phyloP scores from a whole-genome alignment of 2,113 vertebrate genomes.

The Greenwoodochromis staneri region DNA sequence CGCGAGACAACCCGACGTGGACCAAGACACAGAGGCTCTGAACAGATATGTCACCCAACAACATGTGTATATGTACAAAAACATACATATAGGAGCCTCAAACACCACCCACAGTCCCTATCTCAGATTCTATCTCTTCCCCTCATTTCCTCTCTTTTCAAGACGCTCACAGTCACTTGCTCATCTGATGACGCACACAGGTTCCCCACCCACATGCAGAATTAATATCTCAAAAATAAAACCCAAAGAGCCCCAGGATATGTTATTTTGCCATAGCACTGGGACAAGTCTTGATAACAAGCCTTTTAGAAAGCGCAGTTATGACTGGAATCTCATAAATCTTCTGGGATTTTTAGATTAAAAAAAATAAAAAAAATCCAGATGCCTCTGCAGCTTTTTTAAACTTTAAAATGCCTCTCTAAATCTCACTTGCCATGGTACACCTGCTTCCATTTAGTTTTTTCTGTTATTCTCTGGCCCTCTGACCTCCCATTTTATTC shows the following conservation, averaged over 20 bases:
- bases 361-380: background rate
- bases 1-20: background rate
- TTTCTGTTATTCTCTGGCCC: background rate
- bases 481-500: background rate
- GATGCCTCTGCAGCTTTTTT: background rate
- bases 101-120: background rate
- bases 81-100: background rate
- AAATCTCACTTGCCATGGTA: background rate
- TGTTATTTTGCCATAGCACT: background rate
- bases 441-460: background rate
- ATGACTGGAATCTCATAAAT: background rate
- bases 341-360: background rate
- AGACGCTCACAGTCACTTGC: slow-evolving; percentile 4
- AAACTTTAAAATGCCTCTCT: background rate
- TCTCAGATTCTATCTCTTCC: slow-evolving; percentile 18
- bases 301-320: background rate
- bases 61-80: background rate
- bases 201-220: slow-evolving; percentile 31
- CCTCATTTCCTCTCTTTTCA: slow-evolving; percentile 36
- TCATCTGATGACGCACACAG: slow-evolving; percentile 31
- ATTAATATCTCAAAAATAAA: slow-evolving; percentile 7
- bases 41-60: background rate
- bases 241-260: background rate
- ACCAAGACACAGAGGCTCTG: background rate
- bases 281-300: background rate